phyloP scores from a whole-genome alignment of 2,797 vertebrate genomes.

The Novumbra hubbsi region DNA sequence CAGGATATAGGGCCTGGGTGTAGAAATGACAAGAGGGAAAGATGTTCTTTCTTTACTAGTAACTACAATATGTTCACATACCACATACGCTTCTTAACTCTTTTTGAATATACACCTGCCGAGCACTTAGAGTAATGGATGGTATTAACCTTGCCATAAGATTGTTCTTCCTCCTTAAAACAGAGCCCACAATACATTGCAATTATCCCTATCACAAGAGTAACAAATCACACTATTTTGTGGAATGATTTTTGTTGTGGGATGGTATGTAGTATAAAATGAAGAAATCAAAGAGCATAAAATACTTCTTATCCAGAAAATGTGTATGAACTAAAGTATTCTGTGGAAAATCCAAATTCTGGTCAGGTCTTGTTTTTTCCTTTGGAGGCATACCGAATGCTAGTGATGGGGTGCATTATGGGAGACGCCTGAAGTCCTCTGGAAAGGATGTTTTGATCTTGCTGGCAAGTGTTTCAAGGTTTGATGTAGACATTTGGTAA shows the following conservation, averaged over 20 bases:
- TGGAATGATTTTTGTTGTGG: background rate
- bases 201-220: background rate
- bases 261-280: background rate
- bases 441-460: too few species aligned
- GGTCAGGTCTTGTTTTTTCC: too few species aligned
- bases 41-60: background rate
- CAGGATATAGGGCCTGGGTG: background rate
- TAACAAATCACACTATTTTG: background rate
- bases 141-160: slow-evolving; percentile 9
- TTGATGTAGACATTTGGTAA: too few species aligned
- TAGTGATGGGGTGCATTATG: too few species aligned
- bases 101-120: background rate
- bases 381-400: too few species aligned
- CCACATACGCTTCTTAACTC: background rate
- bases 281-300: background rate
- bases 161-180: background rate
- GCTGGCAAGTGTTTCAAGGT: too few species aligned
- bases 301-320: too few species aligned
- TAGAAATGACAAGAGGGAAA: background rate
- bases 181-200: background rate
- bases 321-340: too few species aligned
- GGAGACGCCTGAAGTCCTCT: too few species aligned
- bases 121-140: slow-evolving; percentile 27
- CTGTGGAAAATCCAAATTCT: too few species aligned
- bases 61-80: background rate